A percentile compares a stretch with the other conserved stretches of the same genome.
Evolutionary conservation across 2,888 invertebrate species (phyloP).

Genomic region (Synergus itoensis): DNA sequence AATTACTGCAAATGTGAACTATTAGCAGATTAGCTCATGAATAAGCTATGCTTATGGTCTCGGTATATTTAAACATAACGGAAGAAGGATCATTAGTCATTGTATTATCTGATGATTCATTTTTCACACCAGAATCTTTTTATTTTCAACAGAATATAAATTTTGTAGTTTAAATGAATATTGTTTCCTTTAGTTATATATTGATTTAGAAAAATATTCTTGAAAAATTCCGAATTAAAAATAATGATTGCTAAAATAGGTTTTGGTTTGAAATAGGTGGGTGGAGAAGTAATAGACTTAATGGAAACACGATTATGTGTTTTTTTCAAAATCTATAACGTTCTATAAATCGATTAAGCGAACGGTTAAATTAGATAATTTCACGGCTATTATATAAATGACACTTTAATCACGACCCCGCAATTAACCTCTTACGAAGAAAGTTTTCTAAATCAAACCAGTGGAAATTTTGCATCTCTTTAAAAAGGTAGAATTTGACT

Average conservation of each 20-base stretch:
- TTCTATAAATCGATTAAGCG: slow-evolving; percentile 2
- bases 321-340: not conserved
- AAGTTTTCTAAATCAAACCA: slow-evolving; percentile 4
- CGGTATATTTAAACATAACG: not conserved
- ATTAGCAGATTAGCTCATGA: not conserved
- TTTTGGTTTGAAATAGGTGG: not conserved
- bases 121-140: not conserved
- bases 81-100: not conserved
- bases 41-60: slow-evolving; percentile 4
- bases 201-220: too few species aligned
- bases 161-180: not conserved
- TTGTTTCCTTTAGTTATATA: too few species aligned
- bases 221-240: not conserved
- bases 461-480: not conserved
- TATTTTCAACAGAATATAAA: not conserved
- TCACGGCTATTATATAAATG: slow-evolving; percentile 10
- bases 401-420: not conserved
- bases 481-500: not conserved
- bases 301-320: not conserved
- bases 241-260: not conserved
- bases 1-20: not conserved
- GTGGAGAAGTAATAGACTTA: not conserved
- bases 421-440: not conserved
- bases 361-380: slow-evolving; percentile 10
- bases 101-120: not conserved